Evolutionary conservation across 2,888 invertebrate genomes (phyloP).

Genomic region (Orchesella flavescens): DNA sequence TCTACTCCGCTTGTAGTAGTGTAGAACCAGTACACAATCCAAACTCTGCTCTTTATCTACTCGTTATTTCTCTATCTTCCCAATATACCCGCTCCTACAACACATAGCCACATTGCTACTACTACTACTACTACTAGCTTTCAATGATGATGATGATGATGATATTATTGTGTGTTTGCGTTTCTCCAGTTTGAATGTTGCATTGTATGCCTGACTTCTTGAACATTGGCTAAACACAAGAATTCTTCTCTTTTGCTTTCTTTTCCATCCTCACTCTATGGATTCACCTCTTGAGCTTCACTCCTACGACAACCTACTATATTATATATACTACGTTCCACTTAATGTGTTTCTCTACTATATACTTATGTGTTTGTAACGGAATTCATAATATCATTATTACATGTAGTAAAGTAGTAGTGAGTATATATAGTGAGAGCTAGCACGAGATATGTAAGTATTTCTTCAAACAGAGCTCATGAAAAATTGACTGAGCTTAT

Average conservation of each 20-base stretch:
- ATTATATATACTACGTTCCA: neutral
- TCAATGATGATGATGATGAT: neutral
- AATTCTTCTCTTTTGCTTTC: neutral
- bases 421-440: neutral
- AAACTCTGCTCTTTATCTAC: no score
- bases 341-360: slow-evolving; percentile 29
- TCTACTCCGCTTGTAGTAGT: no score
- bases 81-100: neutral
- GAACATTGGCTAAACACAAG: slow-evolving; percentile 31
- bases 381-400: slow-evolving; percentile 46
- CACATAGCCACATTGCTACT: no score
- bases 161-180: neutral
- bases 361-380: no score
- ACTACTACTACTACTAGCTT: no score
- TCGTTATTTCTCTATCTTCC: slow-evolving; percentile 4
- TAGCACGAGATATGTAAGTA: neutral
- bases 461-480: slow-evolving; percentile 42
- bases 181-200: slow-evolving; percentile 31
- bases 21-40: no score
- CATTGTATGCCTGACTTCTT: slow-evolving; percentile 40
- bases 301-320: no score
- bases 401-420: slow-evolving; percentile 7
- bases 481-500: slow-evolving; percentile 53
- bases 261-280: neutral
- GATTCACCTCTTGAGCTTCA: slow-evolving; percentile 41